Evolutionary conservation across 2,888 invertebrate genomes (phyloP).

Genomic region (Lochmaea capreae): DNA sequence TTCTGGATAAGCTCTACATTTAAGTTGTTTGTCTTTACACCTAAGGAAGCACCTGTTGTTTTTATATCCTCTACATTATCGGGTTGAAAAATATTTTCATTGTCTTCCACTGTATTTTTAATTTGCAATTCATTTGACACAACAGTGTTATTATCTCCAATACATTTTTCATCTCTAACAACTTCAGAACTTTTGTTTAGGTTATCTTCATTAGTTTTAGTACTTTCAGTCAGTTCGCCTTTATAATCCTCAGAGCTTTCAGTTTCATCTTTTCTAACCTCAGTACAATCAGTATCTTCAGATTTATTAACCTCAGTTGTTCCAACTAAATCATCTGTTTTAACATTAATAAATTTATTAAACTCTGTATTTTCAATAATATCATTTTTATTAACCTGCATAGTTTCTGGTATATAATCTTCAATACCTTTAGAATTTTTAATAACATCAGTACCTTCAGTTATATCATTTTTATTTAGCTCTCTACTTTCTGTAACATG

Average conservation of each 20-base stretch:
- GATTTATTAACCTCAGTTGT: neutral
- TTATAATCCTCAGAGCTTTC: neutral
- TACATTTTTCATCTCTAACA: neutral
- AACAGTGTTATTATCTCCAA: neutral
- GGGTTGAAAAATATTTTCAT: neutral
- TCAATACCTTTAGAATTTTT: neutral
- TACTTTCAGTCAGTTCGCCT: neutral
- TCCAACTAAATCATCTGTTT: neutral
- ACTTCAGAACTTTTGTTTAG: neutral
- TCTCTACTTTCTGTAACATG: neutral
- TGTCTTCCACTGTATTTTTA: neutral
- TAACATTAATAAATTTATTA: neutral
- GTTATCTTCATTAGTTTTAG: neutral
- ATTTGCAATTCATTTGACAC: neutral
- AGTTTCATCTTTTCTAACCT: neutral
- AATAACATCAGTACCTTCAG: neutral
- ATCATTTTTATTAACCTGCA: no score
- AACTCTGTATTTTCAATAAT: neutral
- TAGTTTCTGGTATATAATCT: neutral
- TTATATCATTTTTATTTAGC: neutral
- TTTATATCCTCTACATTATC: neutral
- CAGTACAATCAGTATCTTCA: neutral
- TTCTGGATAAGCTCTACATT: neutral
- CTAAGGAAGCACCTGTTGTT: neutral
- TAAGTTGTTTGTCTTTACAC: no score